A percentile compares a stretch with the other conserved stretches of the same genome.
These are phyloP conservation scores for Drosophila willistoni DNA, from an alignment of 1,140 invertebrate genomes.

Conservation along the genomic window DNA sequence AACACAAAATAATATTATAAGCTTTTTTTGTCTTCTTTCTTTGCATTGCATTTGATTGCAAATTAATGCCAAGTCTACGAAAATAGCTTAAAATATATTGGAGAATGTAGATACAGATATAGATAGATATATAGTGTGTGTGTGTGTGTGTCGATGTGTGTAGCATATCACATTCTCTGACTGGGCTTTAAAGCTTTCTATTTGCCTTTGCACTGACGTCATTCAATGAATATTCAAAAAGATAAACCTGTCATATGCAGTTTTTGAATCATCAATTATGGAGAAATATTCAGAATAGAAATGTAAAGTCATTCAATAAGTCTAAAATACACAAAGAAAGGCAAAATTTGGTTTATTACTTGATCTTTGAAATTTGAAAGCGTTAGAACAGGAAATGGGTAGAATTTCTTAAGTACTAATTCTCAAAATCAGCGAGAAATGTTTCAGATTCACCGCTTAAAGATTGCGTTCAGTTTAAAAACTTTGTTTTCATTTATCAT, in stretches of 20 bases:
- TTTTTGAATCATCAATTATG: constrained; percentile 1
- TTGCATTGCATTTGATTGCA: constrained; percentile 54
- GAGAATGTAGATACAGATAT: constrained; percentile 27
- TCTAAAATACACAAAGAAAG: too few species aligned
- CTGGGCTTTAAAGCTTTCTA: constrained; percentile 14
- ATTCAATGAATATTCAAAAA: constrained; percentile 16
- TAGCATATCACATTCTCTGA: constrained; percentile 24
- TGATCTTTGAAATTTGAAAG: too few species aligned
- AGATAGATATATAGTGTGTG: constrained; percentile 18
- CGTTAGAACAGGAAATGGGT: too few species aligned
- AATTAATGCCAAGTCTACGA: constrained; percentile 60
- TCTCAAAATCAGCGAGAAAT: too few species aligned
- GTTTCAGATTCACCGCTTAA: too few species aligned
- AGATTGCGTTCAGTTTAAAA: too few species aligned
- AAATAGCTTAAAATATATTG: constrained; percentile 58
- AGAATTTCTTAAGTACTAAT: too few species aligned
- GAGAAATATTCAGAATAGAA: too few species aligned
- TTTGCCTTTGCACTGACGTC: constrained; percentile 42
- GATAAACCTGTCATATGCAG: constrained; percentile 17
- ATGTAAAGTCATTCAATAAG: too few species aligned
- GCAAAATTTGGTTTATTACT: too few species aligned
- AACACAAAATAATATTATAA: constrained; percentile 1
- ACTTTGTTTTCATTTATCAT: not conserved
- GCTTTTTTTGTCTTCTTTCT: constrained; percentile 35
- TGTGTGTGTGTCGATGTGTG: not conserved